Percentiles rank a stretch among this genome's conserved stretches.
These are phyloP conservation scores for Oceanites oceanicus DNA, from an alignment of 2,113 vertebrate genomes.

Conservation along the genomic window DNA sequence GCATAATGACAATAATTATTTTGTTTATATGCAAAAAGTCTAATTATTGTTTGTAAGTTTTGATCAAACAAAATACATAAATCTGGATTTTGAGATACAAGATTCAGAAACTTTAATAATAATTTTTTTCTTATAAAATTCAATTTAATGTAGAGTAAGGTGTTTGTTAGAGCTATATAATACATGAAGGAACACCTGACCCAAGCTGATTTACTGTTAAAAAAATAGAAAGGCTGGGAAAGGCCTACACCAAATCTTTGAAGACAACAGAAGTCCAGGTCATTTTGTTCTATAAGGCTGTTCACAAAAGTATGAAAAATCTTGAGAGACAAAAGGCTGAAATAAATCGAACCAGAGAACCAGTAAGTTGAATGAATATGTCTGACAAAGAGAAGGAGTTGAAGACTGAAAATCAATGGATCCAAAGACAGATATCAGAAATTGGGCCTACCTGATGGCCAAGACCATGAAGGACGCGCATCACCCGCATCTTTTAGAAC, in stretches of 20 bases:
- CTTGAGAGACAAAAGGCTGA: neutral
- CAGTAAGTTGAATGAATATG: neutral
- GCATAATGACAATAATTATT: neutral
- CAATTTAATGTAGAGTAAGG: neutral
- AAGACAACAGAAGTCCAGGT: neutral
- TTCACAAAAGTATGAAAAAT: neutral
- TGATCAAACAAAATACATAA: neutral
- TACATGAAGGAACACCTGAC: neutral
- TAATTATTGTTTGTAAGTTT: neutral
- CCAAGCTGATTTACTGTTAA: neutral
- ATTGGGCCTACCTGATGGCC: neutral
- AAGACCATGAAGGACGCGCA: neutral
- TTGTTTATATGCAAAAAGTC: neutral
- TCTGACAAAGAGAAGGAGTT: neutral
- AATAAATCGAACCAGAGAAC: neutral
- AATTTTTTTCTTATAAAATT: neutral
- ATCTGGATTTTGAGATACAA: neutral
- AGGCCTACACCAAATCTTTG: neutral
- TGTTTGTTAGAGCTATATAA: neutral
- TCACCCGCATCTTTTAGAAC: neutral
- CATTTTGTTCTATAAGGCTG: neutral
- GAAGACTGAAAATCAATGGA: neutral
- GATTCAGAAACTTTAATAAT: neutral
- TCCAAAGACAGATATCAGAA: neutral
- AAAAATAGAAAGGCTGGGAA: neutral